Evolutionary conservation across 2,113 vertebrate species (phyloP), one percentile per base, ranked within the genome.

Genomic region (Alexandromys fortis): DNA sequence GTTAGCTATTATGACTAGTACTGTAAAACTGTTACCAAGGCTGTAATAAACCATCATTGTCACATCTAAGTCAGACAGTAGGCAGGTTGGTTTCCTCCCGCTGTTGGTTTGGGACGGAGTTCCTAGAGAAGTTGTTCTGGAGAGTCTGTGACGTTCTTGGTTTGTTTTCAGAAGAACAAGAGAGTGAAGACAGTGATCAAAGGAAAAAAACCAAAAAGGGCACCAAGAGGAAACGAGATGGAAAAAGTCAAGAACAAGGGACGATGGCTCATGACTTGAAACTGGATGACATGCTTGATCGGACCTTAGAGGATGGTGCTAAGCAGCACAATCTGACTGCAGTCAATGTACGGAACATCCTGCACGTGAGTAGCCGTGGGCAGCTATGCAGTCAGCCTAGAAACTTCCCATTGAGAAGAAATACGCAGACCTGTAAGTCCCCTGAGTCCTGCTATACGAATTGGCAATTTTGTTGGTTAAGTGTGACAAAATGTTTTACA

Each of bases 311-410:
- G 77, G 99, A 99, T 3, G 99, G 99, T 82, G 99, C 99, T 2
- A 99, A 98, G 16, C 99, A 99, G 45, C 99, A 99, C 97, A 99
- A 99, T 95, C 98, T 99, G 97, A 99, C 99, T 0, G 99, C 98
- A 0, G 98, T 99, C 94, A 99, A 99, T 0, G 99, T 99, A 24
- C 98, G 99, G 7, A 98, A 99, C 97, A 99, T 99, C 93, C 98
- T 99, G n/a, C 99, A 99, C 0, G 99, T 99, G 97, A 99, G 99
- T 98, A 9, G 3, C 0, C 0, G 1, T 38, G 67, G 63, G 0
- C 12, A 0, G 0, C 3, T 5, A 0, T 38, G 73, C 0, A 2
- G 0, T 47, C 7, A 67, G 38, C 0, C 19, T 16, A 24, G 86
- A 42, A 33, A 22, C 33, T 73, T 85, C 70, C 8, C 72, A 8